A percentile compares a stretch with the other conserved stretches of the same genome.
These are phyloP conservation scores for Mythimna albipuncta DNA, from an alignment of 2,888 invertebrate species.

Conservation along the genomic window DNA sequence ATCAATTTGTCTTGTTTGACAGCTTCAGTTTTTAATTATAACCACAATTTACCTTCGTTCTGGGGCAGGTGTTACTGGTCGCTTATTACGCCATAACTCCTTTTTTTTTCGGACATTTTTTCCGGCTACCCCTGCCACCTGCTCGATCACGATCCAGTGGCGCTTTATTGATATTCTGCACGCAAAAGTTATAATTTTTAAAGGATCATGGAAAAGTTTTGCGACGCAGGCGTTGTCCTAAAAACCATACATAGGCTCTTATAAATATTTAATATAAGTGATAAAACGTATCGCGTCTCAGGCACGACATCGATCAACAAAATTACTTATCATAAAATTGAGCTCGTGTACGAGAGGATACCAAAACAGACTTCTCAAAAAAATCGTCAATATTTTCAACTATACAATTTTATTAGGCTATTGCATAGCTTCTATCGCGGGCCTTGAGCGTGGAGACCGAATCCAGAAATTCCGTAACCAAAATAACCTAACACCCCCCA, in stretches of 20 bases:
- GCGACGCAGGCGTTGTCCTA: background rate
- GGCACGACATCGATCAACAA: background rate
- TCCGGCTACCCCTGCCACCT: background rate
- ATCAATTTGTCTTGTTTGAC: background rate
- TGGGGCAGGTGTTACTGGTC: constrained; percentile 15
- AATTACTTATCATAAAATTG: constrained; percentile 10
- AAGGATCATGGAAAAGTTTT: constrained; percentile 8
- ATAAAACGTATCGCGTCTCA: constrained; percentile 1
- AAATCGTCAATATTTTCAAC: background rate
- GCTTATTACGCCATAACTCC: background rate
- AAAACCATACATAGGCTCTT: constrained; percentile 12
- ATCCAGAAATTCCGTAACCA: too few species aligned
- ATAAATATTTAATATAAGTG: constrained; percentile 28
- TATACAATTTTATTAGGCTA: background rate
- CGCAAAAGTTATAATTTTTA: constrained; percentile 23
- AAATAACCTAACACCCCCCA: too few species aligned
- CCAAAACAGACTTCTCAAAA: background rate
- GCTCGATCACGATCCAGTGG: constrained; percentile 1
- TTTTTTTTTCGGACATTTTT: background rate
- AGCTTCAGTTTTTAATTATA: constrained; percentile 20
- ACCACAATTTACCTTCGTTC: constrained; percentile 4
- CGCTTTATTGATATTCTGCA: constrained; percentile 29
- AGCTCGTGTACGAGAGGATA: background rate
- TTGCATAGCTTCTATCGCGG: too few species aligned
- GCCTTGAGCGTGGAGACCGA: too few species aligned